Conservation (phyloP, 2,888 invertebrate genomes). For the Nomada fucata region DNA sequence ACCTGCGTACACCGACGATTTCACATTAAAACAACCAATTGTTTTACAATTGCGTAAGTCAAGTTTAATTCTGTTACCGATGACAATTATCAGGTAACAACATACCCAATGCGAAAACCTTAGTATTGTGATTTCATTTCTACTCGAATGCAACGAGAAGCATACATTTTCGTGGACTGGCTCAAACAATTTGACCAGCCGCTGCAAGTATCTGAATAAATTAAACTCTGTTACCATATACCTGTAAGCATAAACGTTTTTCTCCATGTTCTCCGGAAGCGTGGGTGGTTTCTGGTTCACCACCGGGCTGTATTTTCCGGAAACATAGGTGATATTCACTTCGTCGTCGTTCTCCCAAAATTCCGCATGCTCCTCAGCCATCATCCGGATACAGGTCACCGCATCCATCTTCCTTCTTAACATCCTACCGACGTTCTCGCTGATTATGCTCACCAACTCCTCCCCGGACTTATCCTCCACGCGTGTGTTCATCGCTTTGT, state of each 20-base stretch:
- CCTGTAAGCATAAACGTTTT: slow-evolving; percentile 74
- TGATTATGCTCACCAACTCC: slow-evolving; percentile 91
- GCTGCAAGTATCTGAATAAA: background rate
- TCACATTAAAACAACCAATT: too few species aligned
- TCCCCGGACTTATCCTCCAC: slow-evolving; percentile 92
- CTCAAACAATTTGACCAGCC: too few species aligned
- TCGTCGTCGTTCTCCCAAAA: slow-evolving; percentile 84
- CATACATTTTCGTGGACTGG: too few species aligned
- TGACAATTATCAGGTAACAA: too few species aligned
- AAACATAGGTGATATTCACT: slow-evolving; percentile 88
- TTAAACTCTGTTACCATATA: background rate
- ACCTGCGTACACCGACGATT: too few species aligned
- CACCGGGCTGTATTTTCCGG: slow-evolving; percentile 91
- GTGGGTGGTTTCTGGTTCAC: slow-evolving; percentile 78
- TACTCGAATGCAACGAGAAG: too few species aligned
- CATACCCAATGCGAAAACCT: too few species aligned
- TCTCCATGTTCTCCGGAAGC: slow-evolving; percentile 76
- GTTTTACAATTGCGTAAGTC: too few species aligned
- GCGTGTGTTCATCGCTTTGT: slow-evolving; percentile 91
- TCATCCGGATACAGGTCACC: slow-evolving; percentile 92
- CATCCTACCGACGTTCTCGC: slow-evolving; percentile 93
- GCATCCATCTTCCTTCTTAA: slow-evolving; percentile 95
- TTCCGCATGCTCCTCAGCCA: slow-evolving; percentile 89
- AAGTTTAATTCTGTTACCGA: too few species aligned
- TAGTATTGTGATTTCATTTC: too few species aligned